Conservation (phyloP, 2,888 invertebrate genomes). For the Serripes groenlandicus region DNA sequence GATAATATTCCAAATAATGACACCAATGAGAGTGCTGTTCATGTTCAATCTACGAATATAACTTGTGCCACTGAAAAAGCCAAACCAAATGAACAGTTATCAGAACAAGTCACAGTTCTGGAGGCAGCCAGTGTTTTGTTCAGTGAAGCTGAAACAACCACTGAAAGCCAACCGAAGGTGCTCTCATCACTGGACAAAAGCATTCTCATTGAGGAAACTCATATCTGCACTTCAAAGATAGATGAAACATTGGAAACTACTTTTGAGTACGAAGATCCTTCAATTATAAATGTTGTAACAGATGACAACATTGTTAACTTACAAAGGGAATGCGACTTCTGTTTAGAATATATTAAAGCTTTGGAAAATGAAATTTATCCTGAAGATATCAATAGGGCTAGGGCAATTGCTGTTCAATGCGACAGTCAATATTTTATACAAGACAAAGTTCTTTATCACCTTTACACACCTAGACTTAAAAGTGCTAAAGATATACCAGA, state of each 20-base stretch:
- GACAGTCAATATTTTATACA: conserved; percentile 11
- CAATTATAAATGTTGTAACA: too few species aligned
- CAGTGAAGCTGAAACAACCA: background rate
- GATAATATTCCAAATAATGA: too few species aligned
- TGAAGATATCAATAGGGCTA: background rate
- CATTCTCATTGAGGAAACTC: too few species aligned
- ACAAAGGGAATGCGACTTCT: conserved; percentile 15
- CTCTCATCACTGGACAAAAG: too few species aligned
- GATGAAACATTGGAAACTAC: too few species aligned
- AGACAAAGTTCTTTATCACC: conserved; percentile 25
- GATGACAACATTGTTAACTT: conserved; percentile 8
- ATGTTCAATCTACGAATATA: background rate
- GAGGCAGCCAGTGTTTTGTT: too few species aligned
- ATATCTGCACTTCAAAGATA: too few species aligned
- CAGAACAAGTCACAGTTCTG: too few species aligned
- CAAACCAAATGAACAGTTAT: too few species aligned
- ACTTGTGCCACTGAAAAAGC: too few species aligned
- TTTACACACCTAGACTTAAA: conserved; percentile 20
- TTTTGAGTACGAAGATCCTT: too few species aligned
- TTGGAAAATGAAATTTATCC: background rate
- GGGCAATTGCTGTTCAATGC: background rate
- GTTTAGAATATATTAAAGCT: conserved; percentile 10
- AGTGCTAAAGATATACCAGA: conserved; percentile 24
- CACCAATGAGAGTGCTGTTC: background rate
- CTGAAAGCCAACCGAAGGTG: too few species aligned